phyloP scores from a whole-genome alignment of 2,797 vertebrate species.

The Cheirogaleus major region DNA sequence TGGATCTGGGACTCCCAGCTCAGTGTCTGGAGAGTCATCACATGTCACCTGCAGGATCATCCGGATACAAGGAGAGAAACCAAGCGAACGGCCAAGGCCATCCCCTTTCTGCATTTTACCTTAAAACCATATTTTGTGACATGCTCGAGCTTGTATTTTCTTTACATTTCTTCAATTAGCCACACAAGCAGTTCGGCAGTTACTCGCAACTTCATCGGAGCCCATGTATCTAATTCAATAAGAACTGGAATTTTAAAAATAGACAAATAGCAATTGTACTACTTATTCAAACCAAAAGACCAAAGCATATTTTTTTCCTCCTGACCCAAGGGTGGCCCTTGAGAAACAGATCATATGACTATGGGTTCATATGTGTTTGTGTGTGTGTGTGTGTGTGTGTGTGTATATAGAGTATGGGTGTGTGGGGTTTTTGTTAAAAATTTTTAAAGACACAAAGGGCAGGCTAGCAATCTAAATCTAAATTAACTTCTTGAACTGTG shows the following conservation, averaged over 20 bases:
- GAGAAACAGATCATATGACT: neutral
- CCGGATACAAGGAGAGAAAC: neutral
- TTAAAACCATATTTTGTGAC: neutral
- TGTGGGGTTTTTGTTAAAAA: neutral
- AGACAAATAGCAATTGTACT: conserved; percentile 2
- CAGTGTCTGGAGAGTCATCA: neutral
- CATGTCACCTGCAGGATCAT: neutral
- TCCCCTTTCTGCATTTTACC: neutral
- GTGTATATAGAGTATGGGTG: too few species aligned
- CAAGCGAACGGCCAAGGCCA: neutral
- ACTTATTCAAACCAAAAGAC: neutral
- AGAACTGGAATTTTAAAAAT: conserved; percentile 9
- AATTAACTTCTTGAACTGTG: neutral
- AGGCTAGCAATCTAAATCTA: neutral
- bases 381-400: neutral
- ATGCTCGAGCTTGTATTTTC: neutral
- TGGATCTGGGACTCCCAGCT: neutral
- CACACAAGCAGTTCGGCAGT: neutral
- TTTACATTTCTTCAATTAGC: neutral
- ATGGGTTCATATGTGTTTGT: neutral
- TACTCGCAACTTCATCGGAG: neutral
- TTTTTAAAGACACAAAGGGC: neutral
- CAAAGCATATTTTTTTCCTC: neutral
- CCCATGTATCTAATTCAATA: conserved; percentile 17
- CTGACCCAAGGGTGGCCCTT: neutral